These are phyloP conservation scores for Lutraria rhynchaena DNA, from an alignment of 1,140 invertebrate species.

Conservation along the genomic window DNA sequence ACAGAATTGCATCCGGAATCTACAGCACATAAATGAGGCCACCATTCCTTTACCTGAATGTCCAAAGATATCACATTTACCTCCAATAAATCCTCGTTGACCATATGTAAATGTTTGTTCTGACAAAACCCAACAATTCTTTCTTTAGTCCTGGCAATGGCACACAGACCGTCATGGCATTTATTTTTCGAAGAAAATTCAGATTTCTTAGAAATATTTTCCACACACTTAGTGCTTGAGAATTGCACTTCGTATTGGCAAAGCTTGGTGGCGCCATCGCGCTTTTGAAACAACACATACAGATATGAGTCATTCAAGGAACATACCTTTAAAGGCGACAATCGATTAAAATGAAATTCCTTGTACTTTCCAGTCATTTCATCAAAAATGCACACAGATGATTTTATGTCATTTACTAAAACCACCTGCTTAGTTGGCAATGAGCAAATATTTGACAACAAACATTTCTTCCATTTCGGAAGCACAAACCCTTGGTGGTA, in stretches of 20 bases:
- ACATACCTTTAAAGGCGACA: background rate
- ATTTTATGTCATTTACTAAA: background rate
- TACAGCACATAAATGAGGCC: background rate
- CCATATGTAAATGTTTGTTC: background rate
- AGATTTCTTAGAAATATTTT: background rate
- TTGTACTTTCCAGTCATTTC: background rate
- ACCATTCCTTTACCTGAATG: background rate
- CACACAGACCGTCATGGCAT: background rate
- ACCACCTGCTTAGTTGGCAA: background rate
- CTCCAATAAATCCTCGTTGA: background rate
- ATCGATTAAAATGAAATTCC: background rate
- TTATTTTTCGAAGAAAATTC: background rate
- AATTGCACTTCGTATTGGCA: background rate
- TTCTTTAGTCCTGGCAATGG: background rate
- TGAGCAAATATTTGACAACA: background rate
- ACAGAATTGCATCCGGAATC: background rate
- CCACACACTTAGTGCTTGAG: background rate
- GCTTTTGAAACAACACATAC: background rate
- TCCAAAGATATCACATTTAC: background rate
- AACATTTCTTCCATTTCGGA: background rate
- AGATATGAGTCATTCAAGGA: background rate
- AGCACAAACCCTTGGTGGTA: background rate
- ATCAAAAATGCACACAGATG: constrained; percentile 5
- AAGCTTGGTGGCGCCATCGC: background rate
- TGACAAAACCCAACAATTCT: background rate